Evolutionary conservation across 2,797 vertebrate genomes (phyloP).

Genomic region (Poecilia velifera): DNA sequence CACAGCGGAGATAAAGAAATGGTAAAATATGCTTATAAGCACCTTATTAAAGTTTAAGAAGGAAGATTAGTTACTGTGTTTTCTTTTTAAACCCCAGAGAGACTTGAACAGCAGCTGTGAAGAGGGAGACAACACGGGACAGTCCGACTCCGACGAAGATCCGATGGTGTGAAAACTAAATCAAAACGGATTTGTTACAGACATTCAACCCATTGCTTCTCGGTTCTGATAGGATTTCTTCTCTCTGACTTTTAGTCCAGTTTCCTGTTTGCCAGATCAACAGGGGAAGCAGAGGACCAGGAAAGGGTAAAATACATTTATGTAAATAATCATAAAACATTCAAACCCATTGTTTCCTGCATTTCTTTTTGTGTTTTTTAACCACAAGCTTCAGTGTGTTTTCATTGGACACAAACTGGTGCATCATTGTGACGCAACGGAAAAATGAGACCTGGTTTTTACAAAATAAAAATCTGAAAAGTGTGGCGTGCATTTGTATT

Average conservation of each 20-base stretch:
- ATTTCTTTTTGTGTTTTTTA: background rate
- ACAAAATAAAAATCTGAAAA: background rate
- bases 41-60: background rate
- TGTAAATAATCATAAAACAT: background rate
- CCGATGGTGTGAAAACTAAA: conserved; percentile 11
- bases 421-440: background rate
- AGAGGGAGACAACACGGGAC: conserved; percentile 2
- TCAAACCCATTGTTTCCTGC: background rate
- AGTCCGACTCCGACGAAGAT: conserved; percentile 7
- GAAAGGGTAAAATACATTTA: conserved; percentile 19
- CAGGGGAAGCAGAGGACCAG: background rate
- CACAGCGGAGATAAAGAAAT: background rate
- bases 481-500: background rate
- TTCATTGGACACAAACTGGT: background rate
- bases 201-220: background rate
- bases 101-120: background rate
- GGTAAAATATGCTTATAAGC: conserved; percentile 4
- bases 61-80: background rate
- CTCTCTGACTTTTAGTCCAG: background rate
- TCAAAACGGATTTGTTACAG: background rate
- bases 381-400: background rate
- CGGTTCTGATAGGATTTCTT: background rate
- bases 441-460: background rate
- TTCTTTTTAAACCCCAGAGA: background rate
- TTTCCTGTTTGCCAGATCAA: background rate